Evolutionary conservation across 2,888 invertebrate genomes (phyloP).

Genomic region (Ophioninae sp.): DNA sequence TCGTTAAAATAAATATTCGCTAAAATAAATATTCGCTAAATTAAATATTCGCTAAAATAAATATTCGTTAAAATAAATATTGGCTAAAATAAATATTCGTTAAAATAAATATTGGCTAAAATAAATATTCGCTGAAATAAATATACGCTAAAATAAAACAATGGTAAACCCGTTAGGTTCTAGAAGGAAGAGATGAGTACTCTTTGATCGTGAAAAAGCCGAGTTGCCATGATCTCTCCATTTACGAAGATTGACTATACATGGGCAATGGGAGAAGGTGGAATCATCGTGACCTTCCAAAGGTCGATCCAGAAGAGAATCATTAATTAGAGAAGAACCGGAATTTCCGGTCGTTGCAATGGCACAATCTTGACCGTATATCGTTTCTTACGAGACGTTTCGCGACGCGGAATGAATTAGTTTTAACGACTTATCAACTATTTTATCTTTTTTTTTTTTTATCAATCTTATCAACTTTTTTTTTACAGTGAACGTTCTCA

Average conservation of each 20-base stretch:
- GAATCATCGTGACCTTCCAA: constrained; percentile 25
- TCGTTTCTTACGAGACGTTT: neutral
- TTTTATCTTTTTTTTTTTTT: too few relatives aligned
- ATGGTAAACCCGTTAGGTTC: neutral
- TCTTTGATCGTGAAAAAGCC: neutral
- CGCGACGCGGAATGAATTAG: too few relatives aligned
- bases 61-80: too few relatives aligned
- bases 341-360: constrained; percentile 49
- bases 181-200: constrained; percentile 10
- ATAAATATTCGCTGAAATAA: too few relatives aligned
- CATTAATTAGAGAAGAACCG: constrained; percentile 36
- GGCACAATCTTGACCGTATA: constrained; percentile 33
- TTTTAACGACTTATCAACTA: too few relatives aligned
- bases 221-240: neutral
- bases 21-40: too few relatives aligned
- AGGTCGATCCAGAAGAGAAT: constrained; percentile 31
- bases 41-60: neutral
- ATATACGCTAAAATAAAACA: neutral
- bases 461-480: neutral
- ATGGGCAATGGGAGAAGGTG: neutral
- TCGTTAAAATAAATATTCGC: neutral
- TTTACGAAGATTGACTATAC: constrained; percentile 6
- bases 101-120: neutral
- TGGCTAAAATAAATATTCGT: too few relatives aligned
- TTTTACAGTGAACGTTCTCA: neutral